Percentiles rank a stretch among this genome's conserved stretches.
These are phyloP conservation scores for Neotoma lepida DNA, from an alignment of 2,113 vertebrate species.

Conservation along the genomic window DNA sequence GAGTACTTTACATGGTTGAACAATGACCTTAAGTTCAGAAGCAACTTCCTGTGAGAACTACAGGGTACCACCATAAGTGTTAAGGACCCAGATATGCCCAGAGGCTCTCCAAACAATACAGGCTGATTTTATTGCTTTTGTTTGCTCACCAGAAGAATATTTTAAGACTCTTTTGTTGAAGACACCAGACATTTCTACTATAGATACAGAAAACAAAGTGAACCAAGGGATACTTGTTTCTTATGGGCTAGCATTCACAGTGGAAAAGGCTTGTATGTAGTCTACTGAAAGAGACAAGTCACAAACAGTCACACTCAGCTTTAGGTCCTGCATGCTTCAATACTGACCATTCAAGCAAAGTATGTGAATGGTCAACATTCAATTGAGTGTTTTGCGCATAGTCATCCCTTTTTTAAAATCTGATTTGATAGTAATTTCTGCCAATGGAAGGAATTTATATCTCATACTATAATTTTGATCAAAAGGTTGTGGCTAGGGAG, in stretches of 20 bases:
- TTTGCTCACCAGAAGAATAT: not conserved
- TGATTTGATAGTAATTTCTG: not conserved
- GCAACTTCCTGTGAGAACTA: not conserved
- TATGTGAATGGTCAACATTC: not conserved
- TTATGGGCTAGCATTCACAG: not conserved
- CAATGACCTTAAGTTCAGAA: not conserved
- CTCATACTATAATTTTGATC: not conserved
- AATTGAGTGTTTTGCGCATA: not conserved
- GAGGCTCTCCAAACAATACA: not conserved
- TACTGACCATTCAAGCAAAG: not conserved
- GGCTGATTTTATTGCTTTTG: too few species aligned
- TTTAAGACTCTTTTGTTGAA: not conserved
- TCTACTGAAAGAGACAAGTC: not conserved
- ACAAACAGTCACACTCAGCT: not conserved
- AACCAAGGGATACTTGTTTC: not conserved
- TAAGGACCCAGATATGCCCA: accelerated
- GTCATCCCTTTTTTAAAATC: not conserved
- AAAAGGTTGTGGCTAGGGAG: not conserved
- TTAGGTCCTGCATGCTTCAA: not conserved
- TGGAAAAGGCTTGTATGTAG: not conserved
- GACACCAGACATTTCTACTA: not conserved
- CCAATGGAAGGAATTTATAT: not conserved
- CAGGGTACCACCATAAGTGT: not conserved
- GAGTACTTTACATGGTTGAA: not conserved
- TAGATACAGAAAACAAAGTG: not conserved